Conservation (phyloP, 2,888 invertebrate genomes). For the Sinopyrophorus schimmeli region DNA sequence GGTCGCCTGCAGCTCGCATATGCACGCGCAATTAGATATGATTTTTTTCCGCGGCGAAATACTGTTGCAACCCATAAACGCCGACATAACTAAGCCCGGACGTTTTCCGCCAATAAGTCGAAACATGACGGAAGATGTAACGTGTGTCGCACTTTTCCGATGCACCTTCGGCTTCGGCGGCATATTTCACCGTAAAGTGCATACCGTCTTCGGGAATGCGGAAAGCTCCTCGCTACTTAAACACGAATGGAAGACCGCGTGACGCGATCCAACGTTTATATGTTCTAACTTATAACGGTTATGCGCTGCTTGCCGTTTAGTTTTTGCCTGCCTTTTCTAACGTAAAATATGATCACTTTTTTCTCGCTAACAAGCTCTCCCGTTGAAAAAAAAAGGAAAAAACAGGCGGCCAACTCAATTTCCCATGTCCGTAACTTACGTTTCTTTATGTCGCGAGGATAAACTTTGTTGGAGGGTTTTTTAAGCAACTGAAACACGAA, state of each 20-base stretch:
- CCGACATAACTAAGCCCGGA: slow-evolving; percentile 7
- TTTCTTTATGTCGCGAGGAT: too few relatives aligned
- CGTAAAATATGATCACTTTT: slow-evolving; percentile 16
- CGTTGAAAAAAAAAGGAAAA: neutral
- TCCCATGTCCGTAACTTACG: slow-evolving; percentile 4
- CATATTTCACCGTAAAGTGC: slow-evolving; percentile 27
- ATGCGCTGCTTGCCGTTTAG: slow-evolving; percentile 13
- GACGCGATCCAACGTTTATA: slow-evolving; percentile 34
- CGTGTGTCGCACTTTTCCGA: slow-evolving; percentile 17
- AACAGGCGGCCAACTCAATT: neutral
- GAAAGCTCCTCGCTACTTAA: slow-evolving; percentile 36
- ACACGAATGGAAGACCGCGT: slow-evolving; percentile 38
- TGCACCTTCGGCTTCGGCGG: slow-evolving; percentile 14
- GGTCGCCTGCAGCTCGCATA: slow-evolving; percentile 8
- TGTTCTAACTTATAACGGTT: slow-evolving; percentile 29
- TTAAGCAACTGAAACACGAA: too few relatives aligned
- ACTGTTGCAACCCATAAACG: slow-evolving; percentile 5
- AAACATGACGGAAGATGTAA: slow-evolving; percentile 14
- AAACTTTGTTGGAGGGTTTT: too few relatives aligned
- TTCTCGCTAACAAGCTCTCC: slow-evolving; percentile 13
- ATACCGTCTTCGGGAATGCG: slow-evolving; percentile 35
- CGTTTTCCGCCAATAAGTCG: slow-evolving; percentile 7
- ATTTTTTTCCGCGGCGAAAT: slow-evolving; percentile 3
- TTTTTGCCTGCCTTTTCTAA: slow-evolving; percentile 11
- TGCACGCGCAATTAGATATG: slow-evolving; percentile 3